Conservation (phyloP, 2,113 vertebrate species). For the Clinocottus analis region DNA sequence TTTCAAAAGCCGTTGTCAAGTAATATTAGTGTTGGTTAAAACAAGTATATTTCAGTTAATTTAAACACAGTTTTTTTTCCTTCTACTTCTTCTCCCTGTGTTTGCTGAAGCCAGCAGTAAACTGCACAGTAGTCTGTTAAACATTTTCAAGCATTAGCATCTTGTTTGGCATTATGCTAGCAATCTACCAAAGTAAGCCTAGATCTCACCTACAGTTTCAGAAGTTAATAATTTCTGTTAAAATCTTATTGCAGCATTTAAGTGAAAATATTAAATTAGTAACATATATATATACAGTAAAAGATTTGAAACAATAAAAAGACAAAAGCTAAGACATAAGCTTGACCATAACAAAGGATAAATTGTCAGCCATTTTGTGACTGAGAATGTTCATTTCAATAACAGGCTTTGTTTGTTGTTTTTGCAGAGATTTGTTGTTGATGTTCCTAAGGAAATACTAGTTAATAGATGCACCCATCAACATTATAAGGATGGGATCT, state of each 20-base stretch:
- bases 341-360: slow-evolving; percentile 35
- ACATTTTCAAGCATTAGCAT: slow-evolving; percentile 51
- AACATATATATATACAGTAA: slow-evolving; percentile 58
- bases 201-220: slow-evolving; percentile 47
- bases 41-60: slow-evolving; percentile 20
- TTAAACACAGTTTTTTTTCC: slow-evolving; percentile 11
- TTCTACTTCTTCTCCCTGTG: background rate
- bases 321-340: slow-evolving; percentile 50
- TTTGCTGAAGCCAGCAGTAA: slow-evolving; percentile 30
- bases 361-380: slow-evolving; percentile 27
- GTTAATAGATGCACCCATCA: slow-evolving; percentile 16
- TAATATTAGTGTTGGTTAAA: slow-evolving; percentile 27
- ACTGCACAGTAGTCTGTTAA: slow-evolving; percentile 33
- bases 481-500: slow-evolving; percentile 18
- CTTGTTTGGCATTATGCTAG: slow-evolving; percentile 49
- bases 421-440: slow-evolving; percentile 15
- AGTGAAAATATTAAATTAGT: slow-evolving; percentile 67
- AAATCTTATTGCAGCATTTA: slow-evolving; percentile 63
- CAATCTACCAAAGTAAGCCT: slow-evolving; percentile 52
- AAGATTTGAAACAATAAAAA: slow-evolving; percentile 48
- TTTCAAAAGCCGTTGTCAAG: background rate
- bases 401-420: slow-evolving; percentile 33
- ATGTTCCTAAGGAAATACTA: slow-evolving; percentile 15
- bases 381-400: slow-evolving; percentile 39
- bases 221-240: slow-evolving; percentile 47